Evolutionary conservation across 2,797 vertebrate species (phyloP), one percentile per base, ranked within the genome.

Genomic region (Falco cherrug): DNA sequence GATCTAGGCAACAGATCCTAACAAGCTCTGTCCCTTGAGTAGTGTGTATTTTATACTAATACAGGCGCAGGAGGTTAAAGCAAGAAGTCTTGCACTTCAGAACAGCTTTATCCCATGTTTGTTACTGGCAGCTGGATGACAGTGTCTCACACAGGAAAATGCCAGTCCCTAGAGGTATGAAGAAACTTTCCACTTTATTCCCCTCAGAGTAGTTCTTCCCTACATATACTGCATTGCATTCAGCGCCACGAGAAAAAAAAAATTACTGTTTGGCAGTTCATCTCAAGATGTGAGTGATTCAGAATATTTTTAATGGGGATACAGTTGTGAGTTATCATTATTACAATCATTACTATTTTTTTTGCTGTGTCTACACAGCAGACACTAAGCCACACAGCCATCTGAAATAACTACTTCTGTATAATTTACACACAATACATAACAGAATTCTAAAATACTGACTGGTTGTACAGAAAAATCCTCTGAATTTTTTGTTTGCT

Each of bases 1-100:
- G 96, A 95, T 77, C 85, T 22, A 94, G 71, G 89, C 88, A 94
- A 92, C 88, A 85, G 86, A 90, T 81, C 71, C 68, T 81, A 71
- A 51, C 64, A 75, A 68, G 37, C 59, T 69, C 53, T 65, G 76
- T 61, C 84, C 57, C 64, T 67, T 0, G 13, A 28, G 56, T 6
- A 63, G 31, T 3, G 13, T 45, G 12, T 70, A 15, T 53, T 48
- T 92, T 50, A 51, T 10, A 53, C 26, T 33, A 70, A 61, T 22
- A 48, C 21, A 48, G 54, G 51, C 87, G 87, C 60, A 67, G 65
- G 39, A 80, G 39, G 59, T 51, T 71, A 93, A 60, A 93, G 83
- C 70, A 63, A 56, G 59, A 84, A 59, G 26, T 54, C 87, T 60
- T 80, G 54, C 48, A 29, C 41, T 89, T 77, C 64, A 53, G 47